Evolutionary conservation across 2,113 vertebrate genomes (phyloP), one percentile per base, ranked within the genome.

Genomic region (Camarhynchus parvulus): DNA sequence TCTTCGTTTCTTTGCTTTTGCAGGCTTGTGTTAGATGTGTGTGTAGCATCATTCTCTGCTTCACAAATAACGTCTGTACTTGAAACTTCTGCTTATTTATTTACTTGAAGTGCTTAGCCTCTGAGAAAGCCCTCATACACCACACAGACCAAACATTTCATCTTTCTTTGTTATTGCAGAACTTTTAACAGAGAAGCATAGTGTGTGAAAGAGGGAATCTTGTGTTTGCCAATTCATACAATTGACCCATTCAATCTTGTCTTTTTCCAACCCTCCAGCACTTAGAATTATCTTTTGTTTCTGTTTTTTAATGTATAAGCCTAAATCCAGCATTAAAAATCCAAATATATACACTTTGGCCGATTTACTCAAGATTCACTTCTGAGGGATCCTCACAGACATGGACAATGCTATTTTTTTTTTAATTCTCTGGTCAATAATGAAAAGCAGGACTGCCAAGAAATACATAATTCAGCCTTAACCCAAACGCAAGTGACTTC

Each of bases 171-270:
- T 94, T 92, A 52, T 5, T 87, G 78, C 55, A 92, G 77, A 94
- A 87, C 14, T 7, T 70, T 77, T 82, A 90, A 91, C 63, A 87
- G 67, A 87, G 81, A 79, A 83, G 92, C 55, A 68, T 3, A 84
- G 73, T 37, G 82, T 73, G 76, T 61, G 67, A 89, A 92, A 79
- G 55, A 90, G 56, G 69, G 47, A 91, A 89, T 69, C 53, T 74
- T 61, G 44, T 63, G 55, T 87, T 88, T 82, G 76, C 83, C 83
- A 89, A 31, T 56, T 91, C 35, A 67, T 41, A 94, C 64, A 94
- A 92, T 13, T 87, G 88, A 94, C 88, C 95, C 77, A 91, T 94
- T 91, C 81, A 84, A 72, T 85, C 92, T 81, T 88, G 72, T 69
- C 70, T 64, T 41, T 37, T 89, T 89, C 58, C 69, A 92, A 16